phyloP scores from a whole-genome alignment of 1,140 invertebrate species.

The Euglossa dilemma region DNA sequence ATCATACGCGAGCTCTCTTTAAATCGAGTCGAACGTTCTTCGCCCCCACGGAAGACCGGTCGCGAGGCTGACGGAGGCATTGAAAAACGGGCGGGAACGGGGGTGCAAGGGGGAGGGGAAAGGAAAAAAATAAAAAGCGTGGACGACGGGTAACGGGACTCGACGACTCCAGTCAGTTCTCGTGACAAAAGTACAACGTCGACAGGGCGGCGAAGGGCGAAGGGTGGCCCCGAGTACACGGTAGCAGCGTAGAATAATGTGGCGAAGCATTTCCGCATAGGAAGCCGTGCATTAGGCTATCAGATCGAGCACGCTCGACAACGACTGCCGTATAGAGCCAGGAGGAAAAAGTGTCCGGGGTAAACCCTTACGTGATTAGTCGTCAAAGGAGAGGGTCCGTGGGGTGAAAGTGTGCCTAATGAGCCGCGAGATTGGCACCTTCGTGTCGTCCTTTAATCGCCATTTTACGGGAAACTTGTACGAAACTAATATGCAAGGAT shows the following conservation, averaged over 20 bases:
- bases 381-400: constrained; percentile 63
- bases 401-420: constrained; percentile 56
- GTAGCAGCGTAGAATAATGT: constrained; percentile 79
- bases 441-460: constrained; percentile 48
- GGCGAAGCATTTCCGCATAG: constrained; percentile 81
- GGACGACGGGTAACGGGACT: constrained; percentile 49
- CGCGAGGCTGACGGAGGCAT: constrained; percentile 4
- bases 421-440: constrained; percentile 52
- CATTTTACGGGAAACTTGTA: constrained; percentile 62
- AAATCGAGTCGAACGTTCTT: constrained; percentile 1
- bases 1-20: background rate
- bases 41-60: background rate
- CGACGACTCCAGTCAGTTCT: constrained; percentile 59
- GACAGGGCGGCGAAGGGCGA: constrained; percentile 40
- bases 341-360: constrained; percentile 69
- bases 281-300: constrained; percentile 83
- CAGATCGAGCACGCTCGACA: constrained; percentile 81
- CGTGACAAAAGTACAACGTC: constrained; percentile 79
- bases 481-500: constrained; percentile 58
- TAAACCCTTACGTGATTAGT: constrained; percentile 80
- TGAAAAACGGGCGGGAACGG: background rate
- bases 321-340: constrained; percentile 70
- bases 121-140: background rate
- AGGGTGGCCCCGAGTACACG: constrained; percentile 58
- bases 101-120: background rate